Evolutionary conservation across 92 coral and sea anemone genomes (phyloP), one percentile per base, ranked within the genome.

Genomic region (Chrysogorgia sp.): DNA sequence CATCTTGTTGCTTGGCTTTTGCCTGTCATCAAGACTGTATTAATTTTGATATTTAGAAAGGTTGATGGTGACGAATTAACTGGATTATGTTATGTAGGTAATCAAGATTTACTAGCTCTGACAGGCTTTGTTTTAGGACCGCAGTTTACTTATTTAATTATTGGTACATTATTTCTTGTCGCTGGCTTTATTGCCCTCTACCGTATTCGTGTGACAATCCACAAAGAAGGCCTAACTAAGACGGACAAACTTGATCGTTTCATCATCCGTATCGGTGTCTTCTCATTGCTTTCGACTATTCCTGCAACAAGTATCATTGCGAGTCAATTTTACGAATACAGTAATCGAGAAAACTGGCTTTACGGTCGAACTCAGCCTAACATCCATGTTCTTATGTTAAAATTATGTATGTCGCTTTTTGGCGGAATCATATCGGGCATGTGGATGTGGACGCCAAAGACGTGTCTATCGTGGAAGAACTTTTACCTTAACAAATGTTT

Each of bases 101-200:
- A 92, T 75, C 97, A 96, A 62, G 99, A 96, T 74, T 87, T 92
- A 84, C 92, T 96, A 40, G 99, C 99, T 15, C 82, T 96, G 40
- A 94, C 99, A 31, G 97, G 96, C 84, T 96, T 96, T 81, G 99
- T 96, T 77, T 86, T 96, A 20, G 99, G 97, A 0, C 99, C 99
- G 22, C 96, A 96, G 92, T 96, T 96, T 89, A 96, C 99, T 19
- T 96, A 96, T 79, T 88, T 96, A 22, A 96, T 96, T 85, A 96
- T 96, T 37, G 99, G 99, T 28, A 92, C 96, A 23, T 63, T 96
- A 85, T 96, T 96, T 69, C 62, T 96, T 14, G 83, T 96, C 66
- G 99, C 99, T 3, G 99, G 99, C 58, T 96, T 96, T 84, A 92
- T 87, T 5, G 97, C 96, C 24, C 71, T 96, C 43, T 96, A 89